Conservation (phyloP, 1,140 invertebrate species). For the Microplitis mediator region DNA sequence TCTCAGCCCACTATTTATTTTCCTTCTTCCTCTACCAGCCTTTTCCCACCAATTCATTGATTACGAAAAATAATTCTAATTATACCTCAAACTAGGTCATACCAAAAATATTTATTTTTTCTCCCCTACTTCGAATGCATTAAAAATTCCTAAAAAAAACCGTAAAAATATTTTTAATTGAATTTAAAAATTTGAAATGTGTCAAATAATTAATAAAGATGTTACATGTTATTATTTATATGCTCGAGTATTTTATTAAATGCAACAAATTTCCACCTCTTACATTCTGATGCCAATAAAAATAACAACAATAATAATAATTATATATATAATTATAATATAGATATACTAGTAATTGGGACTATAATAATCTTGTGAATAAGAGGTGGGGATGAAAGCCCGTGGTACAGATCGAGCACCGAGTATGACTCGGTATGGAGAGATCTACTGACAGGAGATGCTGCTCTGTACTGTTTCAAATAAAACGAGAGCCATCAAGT, state of each 20-base stretch:
- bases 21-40: background rate
- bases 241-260: too few species aligned
- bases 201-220: too few species aligned
- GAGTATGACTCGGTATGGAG: conserved; percentile 31
- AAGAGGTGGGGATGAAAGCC: background rate
- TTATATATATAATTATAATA: too few species aligned
- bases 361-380: conserved; percentile 8
- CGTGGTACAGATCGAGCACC: background rate
- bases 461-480: background rate
- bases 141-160: too few species aligned
- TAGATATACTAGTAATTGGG: background rate
- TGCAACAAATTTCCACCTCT: too few species aligned
- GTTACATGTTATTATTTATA: too few species aligned
- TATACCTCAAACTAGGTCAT: background rate
- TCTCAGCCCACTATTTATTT: background rate
- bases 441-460: conserved; percentile 1
- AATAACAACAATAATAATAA: too few species aligned
- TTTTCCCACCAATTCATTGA: background rate
- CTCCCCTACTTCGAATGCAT: too few species aligned
- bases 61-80: background rate
- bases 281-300: too few species aligned
- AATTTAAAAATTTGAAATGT: too few species aligned
- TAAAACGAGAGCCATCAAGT: conserved; percentile 3
- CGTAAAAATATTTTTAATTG: too few species aligned
- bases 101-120: background rate